Evolutionary conservation across 2,888 invertebrate species (phyloP).

Genomic region (Horisme vitalbata): DNA sequence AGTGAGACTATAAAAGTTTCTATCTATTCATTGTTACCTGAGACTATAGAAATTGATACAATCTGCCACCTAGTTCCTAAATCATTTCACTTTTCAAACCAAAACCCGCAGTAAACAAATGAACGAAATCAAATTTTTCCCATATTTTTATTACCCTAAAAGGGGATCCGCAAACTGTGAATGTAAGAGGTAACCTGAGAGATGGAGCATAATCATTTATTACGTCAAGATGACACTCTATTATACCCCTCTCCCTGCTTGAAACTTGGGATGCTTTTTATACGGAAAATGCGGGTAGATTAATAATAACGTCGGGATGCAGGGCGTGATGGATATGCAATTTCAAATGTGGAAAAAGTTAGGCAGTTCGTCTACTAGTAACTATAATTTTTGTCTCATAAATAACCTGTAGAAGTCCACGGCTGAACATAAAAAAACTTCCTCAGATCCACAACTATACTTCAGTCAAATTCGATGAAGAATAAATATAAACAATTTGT

Average conservation of each 20-base stretch:
- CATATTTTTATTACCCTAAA: constrained; percentile 45
- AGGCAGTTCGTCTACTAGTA: too few relatives aligned
- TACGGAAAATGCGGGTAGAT: constrained; percentile 26
- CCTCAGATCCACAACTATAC: too few relatives aligned
- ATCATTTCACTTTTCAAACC: not conserved
- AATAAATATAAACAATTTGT: too few relatives aligned
- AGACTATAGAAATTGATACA: too few relatives aligned
- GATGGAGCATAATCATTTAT: constrained; percentile 71
- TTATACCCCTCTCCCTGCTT: constrained; percentile 45
- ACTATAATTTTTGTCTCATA: too few relatives aligned
- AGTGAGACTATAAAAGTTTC: too few relatives aligned
- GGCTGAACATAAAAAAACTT: too few relatives aligned
- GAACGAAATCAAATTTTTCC: constrained; percentile 36
- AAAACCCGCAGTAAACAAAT: constrained; percentile 31
- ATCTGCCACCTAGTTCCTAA: not conserved
- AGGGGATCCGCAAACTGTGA: constrained; percentile 56
- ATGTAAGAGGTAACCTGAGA: constrained; percentile 57
- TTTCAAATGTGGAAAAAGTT: constrained; percentile 23
- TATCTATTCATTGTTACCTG: too few relatives aligned
- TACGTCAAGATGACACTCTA: constrained; percentile 79
- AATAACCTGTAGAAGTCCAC: too few relatives aligned
- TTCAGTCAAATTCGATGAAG: too few relatives aligned
- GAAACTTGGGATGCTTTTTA: constrained; percentile 29
- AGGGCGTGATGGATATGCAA: constrained; percentile 25
- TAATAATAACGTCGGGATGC: constrained; percentile 24